phyloP scores from a whole-genome alignment of 1,140 invertebrate species.

The Euborellia annulipes region DNA sequence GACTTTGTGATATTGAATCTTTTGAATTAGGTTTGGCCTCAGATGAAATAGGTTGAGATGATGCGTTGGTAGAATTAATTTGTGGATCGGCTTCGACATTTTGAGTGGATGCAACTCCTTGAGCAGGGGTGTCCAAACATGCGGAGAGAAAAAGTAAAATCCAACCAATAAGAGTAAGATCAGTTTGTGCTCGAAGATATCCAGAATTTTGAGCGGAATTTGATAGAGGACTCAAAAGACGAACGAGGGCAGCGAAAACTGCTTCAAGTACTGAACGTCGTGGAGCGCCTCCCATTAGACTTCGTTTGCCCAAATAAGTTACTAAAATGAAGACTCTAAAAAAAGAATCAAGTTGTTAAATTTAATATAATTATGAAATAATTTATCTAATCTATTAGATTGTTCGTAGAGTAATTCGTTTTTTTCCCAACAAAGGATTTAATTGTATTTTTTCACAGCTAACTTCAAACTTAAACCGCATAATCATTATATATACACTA shows the following conservation, averaged over 20 bases:
- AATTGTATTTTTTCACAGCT: too few species aligned
- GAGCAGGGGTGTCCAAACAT: conserved; percentile 40
- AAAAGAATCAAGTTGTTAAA: conserved; percentile 14
- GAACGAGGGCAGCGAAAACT: conserved; percentile 39
- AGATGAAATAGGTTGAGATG: too few species aligned
- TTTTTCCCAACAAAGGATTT: too few species aligned
- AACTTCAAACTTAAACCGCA: too few species aligned
- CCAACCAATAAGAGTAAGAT: conserved; percentile 60
- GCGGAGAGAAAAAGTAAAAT: conserved; percentile 59
- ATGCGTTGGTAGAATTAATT: too few species aligned
- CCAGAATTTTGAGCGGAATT: conserved; percentile 10
- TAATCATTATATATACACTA: too few species aligned
- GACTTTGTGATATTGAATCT: too few species aligned
- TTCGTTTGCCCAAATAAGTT: conserved; percentile 72
- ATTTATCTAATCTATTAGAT: background rate
- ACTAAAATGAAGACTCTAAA: conserved; percentile 70
- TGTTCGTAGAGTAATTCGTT: too few species aligned
- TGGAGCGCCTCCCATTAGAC: conserved; percentile 41
- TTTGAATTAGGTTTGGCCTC: too few species aligned
- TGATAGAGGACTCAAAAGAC: conserved; percentile 35
- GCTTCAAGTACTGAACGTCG: conserved; percentile 44
- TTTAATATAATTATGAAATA: background rate
- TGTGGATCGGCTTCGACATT: too few species aligned
- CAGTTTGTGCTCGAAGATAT: conserved; percentile 28
- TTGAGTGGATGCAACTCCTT: too few species aligned